A percentile compares a stretch with the other conserved stretches of the same genome.
Conservation (phyloP, 2,113 vertebrate species). For the Romanogobio albipinnatus region DNA sequence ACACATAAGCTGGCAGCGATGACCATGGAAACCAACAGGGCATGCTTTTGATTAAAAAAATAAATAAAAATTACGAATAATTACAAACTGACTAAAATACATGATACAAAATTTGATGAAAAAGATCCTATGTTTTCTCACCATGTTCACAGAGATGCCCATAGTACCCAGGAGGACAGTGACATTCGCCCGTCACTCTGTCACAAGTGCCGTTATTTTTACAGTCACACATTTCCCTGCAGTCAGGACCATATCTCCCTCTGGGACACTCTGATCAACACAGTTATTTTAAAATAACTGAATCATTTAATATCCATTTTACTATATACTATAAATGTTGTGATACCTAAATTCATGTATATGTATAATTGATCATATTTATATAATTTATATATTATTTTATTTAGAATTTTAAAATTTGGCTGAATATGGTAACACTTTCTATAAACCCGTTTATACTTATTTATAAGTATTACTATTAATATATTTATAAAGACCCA, state of each 20-base stretch:
- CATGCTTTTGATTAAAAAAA: slow-evolving; percentile 72
- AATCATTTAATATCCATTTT: not conserved
- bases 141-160: slow-evolving; percentile 89
- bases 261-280: slow-evolving; percentile 79
- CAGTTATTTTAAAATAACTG: not conserved
- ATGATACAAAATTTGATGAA: not conserved
- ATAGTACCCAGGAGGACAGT: slow-evolving; percentile 80
- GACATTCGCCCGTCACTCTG: slow-evolving; percentile 78
- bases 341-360: not conserved
- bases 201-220: slow-evolving; percentile 80
- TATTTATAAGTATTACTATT: too few relatives aligned
- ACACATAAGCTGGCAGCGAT: slow-evolving; percentile 78
- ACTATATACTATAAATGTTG: not conserved
- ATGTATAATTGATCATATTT: too few relatives aligned
- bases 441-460: too few relatives aligned
- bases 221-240: slow-evolving; percentile 83
- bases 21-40: slow-evolving; percentile 84
- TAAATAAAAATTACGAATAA: fast-evolving
- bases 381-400: not conserved
- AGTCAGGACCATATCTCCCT: slow-evolving; percentile 81
- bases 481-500: too few relatives aligned
- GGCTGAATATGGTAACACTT: not conserved
- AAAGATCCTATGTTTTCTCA: slow-evolving; percentile 69
- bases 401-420: not conserved
- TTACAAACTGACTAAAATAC: not conserved